Percentiles rank a stretch among this genome's conserved stretches.
Conservation (phyloP, 1,140 invertebrate species). For the Tetramorium simillimum region DNA sequence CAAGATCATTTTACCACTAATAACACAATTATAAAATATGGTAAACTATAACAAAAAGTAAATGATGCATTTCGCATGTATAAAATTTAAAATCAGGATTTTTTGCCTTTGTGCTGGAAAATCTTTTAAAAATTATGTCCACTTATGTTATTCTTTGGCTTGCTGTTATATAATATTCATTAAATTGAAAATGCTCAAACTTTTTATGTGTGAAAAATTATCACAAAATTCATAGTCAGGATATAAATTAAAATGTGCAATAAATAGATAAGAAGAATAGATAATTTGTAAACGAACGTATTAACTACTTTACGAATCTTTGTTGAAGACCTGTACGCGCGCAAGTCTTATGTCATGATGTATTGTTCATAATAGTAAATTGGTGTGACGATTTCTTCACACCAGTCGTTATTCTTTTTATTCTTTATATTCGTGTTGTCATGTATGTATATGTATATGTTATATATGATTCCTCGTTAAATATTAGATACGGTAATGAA, state of each 20-base stretch:
- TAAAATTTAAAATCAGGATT: background rate
- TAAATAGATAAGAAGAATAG: background rate
- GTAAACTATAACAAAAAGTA: background rate
- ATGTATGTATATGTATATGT: background rate
- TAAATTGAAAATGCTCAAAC: background rate
- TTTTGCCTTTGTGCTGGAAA: background rate
- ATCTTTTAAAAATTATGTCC: background rate
- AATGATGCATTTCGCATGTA: background rate
- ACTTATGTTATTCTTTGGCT: background rate
- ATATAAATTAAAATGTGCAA: background rate
- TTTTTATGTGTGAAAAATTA: background rate
- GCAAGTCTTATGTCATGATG: background rate
- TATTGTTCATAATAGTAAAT: constrained; percentile 13
- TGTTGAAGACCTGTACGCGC: background rate
- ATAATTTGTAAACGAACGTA: background rate
- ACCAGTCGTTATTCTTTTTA: background rate
- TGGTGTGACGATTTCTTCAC: background rate
- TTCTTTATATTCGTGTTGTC: background rate
- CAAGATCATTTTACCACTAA: background rate
- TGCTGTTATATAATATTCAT: background rate
- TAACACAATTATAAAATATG: background rate
- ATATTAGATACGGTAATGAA: background rate
- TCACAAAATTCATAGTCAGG: background rate
- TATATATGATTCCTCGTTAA: background rate
- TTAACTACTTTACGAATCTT: background rate